Conservation (phyloP, 1,140 invertebrate species). For the Ptiloglossa arizonensis region DNA sequence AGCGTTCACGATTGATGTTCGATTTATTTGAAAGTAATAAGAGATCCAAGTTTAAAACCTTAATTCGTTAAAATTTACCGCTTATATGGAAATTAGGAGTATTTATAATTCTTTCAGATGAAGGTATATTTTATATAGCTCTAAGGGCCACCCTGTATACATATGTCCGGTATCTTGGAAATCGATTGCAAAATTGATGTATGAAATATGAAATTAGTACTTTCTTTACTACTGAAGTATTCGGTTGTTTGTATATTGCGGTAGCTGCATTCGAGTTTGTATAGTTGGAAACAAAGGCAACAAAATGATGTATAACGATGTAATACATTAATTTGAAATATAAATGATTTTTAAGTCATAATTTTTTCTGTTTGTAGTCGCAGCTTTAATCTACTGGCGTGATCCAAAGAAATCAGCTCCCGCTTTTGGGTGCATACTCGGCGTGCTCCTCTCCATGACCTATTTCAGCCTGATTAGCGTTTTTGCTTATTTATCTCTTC, state of each 20-base stretch:
- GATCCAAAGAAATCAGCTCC: slow-evolving; percentile 96
- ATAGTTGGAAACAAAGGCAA: too few species aligned
- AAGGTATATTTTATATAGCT: background rate
- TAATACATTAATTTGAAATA: background rate
- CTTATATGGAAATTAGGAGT: too few species aligned
- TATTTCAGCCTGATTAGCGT: slow-evolving; percentile 98
- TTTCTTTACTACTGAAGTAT: too few species aligned
- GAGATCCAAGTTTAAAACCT: too few species aligned
- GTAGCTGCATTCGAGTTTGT: too few species aligned
- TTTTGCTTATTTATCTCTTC: slow-evolving; percentile 93
- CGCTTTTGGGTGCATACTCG: slow-evolving; percentile 93
- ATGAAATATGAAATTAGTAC: background rate
- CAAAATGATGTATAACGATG: too few species aligned
- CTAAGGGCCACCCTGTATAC: background rate
- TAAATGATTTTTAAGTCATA: background rate
- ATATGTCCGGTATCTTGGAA: background rate
- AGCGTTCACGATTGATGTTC: too few species aligned
- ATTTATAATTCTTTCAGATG: background rate
- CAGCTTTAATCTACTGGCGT: slow-evolving; percentile 98
- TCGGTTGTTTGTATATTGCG: too few species aligned
- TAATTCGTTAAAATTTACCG: too few species aligned
- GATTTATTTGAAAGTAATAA: background rate
- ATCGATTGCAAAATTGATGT: too few species aligned
- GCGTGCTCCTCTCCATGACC: slow-evolving; percentile 94
- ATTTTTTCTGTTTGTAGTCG: slow-evolving; percentile 87